Evolutionary conservation across 2,888 invertebrate genomes (phyloP).

Genomic region (Tenthredo amoena): DNA sequence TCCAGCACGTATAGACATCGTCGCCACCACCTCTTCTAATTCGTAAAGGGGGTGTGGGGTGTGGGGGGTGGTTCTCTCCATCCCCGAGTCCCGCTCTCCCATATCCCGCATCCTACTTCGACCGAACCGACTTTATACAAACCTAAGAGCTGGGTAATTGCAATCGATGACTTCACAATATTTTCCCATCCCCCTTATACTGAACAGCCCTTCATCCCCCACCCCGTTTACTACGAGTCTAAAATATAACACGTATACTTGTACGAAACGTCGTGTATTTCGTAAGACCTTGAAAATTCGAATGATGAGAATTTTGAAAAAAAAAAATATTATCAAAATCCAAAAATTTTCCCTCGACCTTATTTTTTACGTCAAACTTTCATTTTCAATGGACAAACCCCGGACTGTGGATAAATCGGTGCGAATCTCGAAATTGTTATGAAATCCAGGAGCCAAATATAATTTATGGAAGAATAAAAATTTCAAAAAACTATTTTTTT

Average conservation of each 20-base stretch:
- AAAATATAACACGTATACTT: background rate
- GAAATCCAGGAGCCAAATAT: no score
- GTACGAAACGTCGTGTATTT: no score
- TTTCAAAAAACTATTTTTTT: no score
- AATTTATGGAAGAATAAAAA: no score
- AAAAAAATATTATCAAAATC: no score
- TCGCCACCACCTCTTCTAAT: constrained; percentile 16
- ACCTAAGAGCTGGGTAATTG: constrained; percentile 66
- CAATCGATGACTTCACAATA: constrained; percentile 66
- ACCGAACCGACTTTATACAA: constrained; percentile 31
- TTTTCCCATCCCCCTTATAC: constrained; percentile 58
- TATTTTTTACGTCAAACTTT: no score
- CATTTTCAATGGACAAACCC: no score
- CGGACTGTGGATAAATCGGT: no score
- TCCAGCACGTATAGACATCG: constrained; percentile 67
- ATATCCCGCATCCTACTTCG: constrained; percentile 11
- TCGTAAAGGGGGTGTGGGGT: background rate
- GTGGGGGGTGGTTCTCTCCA: background rate
- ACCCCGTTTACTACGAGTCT: background rate
- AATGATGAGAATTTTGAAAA: no score
- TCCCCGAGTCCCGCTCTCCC: background rate
- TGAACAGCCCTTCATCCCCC: constrained; percentile 58
- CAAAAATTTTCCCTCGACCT: no score
- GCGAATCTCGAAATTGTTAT: no score
- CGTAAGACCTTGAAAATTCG: no score